A percentile compares a stretch with the other conserved stretches of the same genome.
Evolutionary conservation across 2,113 vertebrate species (phyloP).

Genomic region (Neofelis nebulosa): DNA sequence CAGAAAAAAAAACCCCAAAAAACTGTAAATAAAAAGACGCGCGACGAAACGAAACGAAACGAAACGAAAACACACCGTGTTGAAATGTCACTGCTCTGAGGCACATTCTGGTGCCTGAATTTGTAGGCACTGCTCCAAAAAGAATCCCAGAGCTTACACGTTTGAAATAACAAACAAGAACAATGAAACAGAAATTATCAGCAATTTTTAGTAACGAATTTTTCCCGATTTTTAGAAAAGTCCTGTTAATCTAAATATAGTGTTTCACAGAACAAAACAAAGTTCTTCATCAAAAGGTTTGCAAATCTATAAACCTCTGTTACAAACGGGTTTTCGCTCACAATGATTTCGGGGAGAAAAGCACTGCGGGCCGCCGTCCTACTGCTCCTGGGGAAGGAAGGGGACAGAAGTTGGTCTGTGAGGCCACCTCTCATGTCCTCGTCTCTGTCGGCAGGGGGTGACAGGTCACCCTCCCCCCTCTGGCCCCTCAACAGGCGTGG

Average conservation of each 20-base stretch:
- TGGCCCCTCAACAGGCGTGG: accelerated
- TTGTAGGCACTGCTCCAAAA: conserved; percentile 82
- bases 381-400: conserved; percentile 92
- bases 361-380: conserved; percentile 84
- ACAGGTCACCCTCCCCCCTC: not conserved
- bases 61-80: conserved; percentile 71
- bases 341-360: conserved; percentile 86
- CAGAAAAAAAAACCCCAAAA: conserved; percentile 83
- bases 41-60: not conserved
- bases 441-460: not conserved
- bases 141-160: conserved; percentile 79
- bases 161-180: conserved; percentile 86
- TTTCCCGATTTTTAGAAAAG: conserved; percentile 93
- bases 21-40: conserved; percentile 80
- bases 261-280: conserved; percentile 96
- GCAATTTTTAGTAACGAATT: conserved; percentile 90
- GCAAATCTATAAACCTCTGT: conserved; percentile 96
- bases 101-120: conserved; percentile 87
- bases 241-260: conserved; percentile 98
- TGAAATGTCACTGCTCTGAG: conserved; percentile 94
- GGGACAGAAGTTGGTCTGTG: not conserved
- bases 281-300: conserved; percentile 95
- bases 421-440: not conserved
- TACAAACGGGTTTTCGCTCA: conserved; percentile 92
- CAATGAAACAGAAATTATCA: conserved; percentile 82